Conservation (phyloP, 2,113 vertebrate genomes). For the Bos javanicus region DNA sequence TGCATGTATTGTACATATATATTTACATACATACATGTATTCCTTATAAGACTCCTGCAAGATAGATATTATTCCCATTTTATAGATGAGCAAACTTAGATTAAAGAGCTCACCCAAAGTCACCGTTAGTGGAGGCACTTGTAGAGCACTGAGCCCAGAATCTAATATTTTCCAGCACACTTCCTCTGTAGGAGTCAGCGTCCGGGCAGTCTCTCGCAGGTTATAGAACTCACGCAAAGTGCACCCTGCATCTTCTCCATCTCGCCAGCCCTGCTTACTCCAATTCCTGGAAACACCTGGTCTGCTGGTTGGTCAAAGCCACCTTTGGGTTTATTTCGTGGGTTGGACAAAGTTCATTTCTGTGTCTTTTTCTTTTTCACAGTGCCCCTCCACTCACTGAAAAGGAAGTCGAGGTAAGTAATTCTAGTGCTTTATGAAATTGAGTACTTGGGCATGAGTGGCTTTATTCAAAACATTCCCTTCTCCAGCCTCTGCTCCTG, state of each 20-base stretch:
- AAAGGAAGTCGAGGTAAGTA: slow-evolving; percentile 97
- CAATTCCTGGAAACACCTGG: not conserved
- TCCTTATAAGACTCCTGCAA: not conserved
- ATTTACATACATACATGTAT: not conserved
- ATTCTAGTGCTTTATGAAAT: not conserved
- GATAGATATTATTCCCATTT: not conserved
- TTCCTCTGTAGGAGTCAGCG: not conserved
- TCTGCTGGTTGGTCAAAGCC: not conserved
- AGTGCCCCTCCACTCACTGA: slow-evolving; percentile 94
- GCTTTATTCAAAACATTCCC: not conserved
- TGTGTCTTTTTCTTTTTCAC: slow-evolving; percentile 73
- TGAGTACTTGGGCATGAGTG: not conserved
- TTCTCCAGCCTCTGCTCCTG: not conserved
- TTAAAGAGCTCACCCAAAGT: not conserved
- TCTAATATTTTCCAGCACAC: not conserved
- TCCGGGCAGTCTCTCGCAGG: not conserved
- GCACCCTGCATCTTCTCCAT: not conserved
- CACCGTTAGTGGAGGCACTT: not conserved
- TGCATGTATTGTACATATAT: not conserved
- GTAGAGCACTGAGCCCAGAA: not conserved
- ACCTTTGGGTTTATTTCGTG: not conserved
- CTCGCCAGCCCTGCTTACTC: not conserved
- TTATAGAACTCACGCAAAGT: not conserved
- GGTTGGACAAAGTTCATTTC: not conserved
- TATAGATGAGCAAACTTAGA: not conserved